These are phyloP conservation scores for Tridacna gigas DNA, from an alignment of 2,888 invertebrate genomes.

Conservation along the genomic window DNA sequence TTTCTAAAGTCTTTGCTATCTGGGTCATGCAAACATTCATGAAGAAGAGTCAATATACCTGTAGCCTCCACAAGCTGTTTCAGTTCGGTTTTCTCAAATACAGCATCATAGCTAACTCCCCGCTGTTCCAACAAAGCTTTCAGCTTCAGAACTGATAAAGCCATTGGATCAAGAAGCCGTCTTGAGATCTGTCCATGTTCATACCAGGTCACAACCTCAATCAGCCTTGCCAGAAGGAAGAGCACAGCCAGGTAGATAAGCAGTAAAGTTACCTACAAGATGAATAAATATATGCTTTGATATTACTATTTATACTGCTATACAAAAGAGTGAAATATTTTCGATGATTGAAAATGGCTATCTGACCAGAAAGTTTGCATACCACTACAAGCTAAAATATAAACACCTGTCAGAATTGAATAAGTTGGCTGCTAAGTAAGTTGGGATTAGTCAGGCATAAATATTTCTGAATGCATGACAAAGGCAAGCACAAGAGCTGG, in stretches of 20 bases:
- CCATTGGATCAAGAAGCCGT: conserved; percentile 84
- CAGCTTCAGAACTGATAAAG: conserved; percentile 84
- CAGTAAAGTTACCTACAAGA: conserved; percentile 80
- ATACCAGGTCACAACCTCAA: conserved; percentile 84
- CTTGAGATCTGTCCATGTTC: conserved; percentile 82
- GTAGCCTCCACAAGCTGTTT: conserved; percentile 83
- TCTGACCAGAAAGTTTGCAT: too few relatives aligned
- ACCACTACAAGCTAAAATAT: too few relatives aligned
- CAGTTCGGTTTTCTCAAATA: conserved; percentile 85
- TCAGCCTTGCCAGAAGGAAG: conserved; percentile 83
- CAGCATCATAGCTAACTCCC: conserved; percentile 84
- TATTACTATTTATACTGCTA: not conserved
- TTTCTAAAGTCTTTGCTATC: too few relatives aligned
- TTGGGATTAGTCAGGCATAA: too few relatives aligned
- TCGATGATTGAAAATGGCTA: too few relatives aligned
- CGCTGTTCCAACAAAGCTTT: conserved; percentile 84
- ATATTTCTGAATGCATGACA: too few relatives aligned
- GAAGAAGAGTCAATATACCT: conserved; percentile 74
- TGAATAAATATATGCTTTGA: not conserved
- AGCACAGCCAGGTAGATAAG: conserved; percentile 83
- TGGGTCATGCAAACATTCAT: too few relatives aligned
- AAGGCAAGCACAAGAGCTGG: too few relatives aligned
- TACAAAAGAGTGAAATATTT: not conserved
- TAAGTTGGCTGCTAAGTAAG: too few relatives aligned
- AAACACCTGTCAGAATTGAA: too few relatives aligned